These are phyloP conservation scores for Saccostrea echinata DNA, from an alignment of 1,140 invertebrate species.

Conservation along the genomic window DNA sequence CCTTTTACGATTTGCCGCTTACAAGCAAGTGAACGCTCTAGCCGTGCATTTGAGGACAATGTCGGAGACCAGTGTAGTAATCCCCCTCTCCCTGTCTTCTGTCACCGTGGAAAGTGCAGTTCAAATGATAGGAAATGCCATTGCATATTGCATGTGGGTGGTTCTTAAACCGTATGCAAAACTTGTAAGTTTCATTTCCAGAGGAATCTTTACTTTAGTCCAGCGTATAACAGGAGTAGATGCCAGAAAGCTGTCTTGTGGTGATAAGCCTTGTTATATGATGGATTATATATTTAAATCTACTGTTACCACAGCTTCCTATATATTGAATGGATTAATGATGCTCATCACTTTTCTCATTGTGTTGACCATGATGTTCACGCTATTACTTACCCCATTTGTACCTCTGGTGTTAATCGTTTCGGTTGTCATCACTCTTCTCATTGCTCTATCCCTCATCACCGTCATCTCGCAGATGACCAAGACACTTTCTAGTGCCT, in stretches of 20 bases:
- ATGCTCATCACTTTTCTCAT: not conserved
- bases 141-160: not conserved
- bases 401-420: not conserved
- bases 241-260: not conserved
- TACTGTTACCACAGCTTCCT: not conserved
- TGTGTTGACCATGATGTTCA: constrained; percentile 2
- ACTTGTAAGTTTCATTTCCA: not conserved
- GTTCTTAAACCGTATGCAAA: not conserved
- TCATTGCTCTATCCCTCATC: not conserved
- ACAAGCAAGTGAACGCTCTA: not conserved
- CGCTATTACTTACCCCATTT: not conserved
- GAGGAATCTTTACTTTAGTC: not conserved
- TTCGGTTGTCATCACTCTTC: not conserved
- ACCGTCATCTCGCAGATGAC: not conserved
- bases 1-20: not conserved
- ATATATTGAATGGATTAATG: not conserved
- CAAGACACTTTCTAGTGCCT: not conserved
- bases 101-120: not conserved
- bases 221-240: not conserved
- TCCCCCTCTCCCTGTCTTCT: not conserved
- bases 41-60: not conserved
- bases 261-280: not conserved
- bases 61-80: constrained; percentile 1
- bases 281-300: not conserved
- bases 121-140: not conserved